Evolutionary conservation across 2,113 vertebrate genomes (phyloP).

Genomic region (Tachysurus vachellii): DNA sequence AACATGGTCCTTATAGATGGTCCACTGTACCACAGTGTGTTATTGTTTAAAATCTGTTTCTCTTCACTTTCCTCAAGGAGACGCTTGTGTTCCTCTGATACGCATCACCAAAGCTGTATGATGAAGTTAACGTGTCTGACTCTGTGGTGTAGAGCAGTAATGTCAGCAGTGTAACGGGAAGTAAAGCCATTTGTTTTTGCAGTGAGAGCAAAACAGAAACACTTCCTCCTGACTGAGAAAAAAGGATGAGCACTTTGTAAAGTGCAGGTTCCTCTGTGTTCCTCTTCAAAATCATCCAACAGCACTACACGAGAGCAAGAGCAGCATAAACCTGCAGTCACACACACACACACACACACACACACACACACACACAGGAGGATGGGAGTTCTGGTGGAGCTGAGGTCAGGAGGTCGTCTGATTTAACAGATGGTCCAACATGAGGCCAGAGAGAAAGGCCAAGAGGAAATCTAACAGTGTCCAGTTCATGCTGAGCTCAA

Average conservation of each 20-base stretch:
- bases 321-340: not conserved
- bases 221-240: not conserved
- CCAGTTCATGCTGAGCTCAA: not conserved
- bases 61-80: not conserved
- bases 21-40: not conserved
- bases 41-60: not conserved
- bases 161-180: not conserved
- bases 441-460: slow-evolving; percentile 14
- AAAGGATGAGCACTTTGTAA: not conserved
- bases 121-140: not conserved
- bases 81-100: not conserved
- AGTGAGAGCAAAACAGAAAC: no score
- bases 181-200: no score
- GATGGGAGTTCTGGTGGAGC: not conserved
- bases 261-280: not conserved
- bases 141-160: not conserved
- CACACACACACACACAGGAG: not conserved
- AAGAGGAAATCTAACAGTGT: not conserved
- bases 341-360: slow-evolving; percentile 4
- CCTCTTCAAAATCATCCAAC: not conserved
- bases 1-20: not conserved
- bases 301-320: not conserved
- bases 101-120: not conserved
- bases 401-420: slow-evolving; percentile 5
- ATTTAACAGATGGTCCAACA: slow-evolving; percentile 23